Evolutionary conservation across 2,888 invertebrate genomes (phyloP).

Genomic region (Plutella xylostella): DNA sequence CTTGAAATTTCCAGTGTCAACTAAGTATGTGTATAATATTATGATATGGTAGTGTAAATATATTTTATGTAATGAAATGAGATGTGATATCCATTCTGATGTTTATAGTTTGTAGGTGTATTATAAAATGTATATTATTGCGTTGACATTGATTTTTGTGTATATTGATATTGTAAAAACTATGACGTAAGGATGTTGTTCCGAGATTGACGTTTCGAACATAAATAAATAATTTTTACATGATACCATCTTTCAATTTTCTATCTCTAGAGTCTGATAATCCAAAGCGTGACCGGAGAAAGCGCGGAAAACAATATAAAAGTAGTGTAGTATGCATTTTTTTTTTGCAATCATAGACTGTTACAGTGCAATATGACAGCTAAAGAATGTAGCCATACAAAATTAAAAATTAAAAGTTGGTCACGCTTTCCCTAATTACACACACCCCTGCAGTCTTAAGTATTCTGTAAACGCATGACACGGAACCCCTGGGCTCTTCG

Average conservation of each 20-base stretch:
- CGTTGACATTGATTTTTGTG: constrained; percentile 62
- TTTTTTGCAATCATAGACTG: too few species aligned
- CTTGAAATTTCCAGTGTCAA: constrained; percentile 48
- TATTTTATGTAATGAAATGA: constrained; percentile 34
- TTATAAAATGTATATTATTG: constrained; percentile 61
- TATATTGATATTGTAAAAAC: constrained; percentile 65
- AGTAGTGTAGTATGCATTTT: too few species aligned
- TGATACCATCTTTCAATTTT: constrained; percentile 22
- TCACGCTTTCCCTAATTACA: too few species aligned
- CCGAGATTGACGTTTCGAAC: constrained; percentile 61
- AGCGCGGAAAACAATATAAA: too few species aligned
- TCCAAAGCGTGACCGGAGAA: too few species aligned
- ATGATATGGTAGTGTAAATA: constrained; percentile 49
- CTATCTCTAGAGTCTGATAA: too few species aligned
- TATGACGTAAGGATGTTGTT: constrained; percentile 59
- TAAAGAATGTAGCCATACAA: too few species aligned
- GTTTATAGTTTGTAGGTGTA: constrained; percentile 55
- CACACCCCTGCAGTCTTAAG: too few species aligned
- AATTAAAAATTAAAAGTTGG: too few species aligned
- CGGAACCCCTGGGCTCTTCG: too few species aligned
- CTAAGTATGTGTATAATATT: constrained; percentile 32
- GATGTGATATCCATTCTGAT: constrained; percentile 61
- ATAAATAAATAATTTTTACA: constrained; percentile 67
- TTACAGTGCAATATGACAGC: too few species aligned
- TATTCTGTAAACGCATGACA: too few species aligned